Base-by-base conservation (phyloP, 2,113 vertebrate species). In the Tursiops truncatus region DNA sequence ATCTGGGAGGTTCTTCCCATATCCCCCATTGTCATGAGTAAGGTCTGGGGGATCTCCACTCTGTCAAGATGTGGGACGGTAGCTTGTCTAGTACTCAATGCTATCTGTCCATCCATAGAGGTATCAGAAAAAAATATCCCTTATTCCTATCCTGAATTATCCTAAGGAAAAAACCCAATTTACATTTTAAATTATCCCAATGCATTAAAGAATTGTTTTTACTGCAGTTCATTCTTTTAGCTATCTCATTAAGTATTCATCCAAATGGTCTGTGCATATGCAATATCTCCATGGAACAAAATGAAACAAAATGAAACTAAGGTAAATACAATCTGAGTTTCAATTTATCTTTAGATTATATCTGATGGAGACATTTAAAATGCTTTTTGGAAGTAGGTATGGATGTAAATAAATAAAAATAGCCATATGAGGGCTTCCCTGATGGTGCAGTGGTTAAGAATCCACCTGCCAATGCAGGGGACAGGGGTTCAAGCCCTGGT, bases 391-490 rank as follows among this genome's bases (percentile, higher is more conserved):
- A 98, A 91, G 62, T 58, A 89, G n/a, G 14, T 62, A 62, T 74
- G 41, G 21, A 88, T 74, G 68, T 68, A 95, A 95, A 86, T 77
- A 93, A 97, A 92, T 63, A 88, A 95, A 74, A 85, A 85, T 81
- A 58, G 44, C 60, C n/a, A 44, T 84, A 68, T 95, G 21, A 33
- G 53, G 53, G 17, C 15, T 53, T 53, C 53, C 53, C 53, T 53
- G 53, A 17, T 17, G 53, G 53, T 1, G 1, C 53, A 18, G 53
- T 53, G 15, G 15, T 53, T 53, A 53, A 53, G 53, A 53, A 53
- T 53, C 53, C 53, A 17, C 50, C 50, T 53, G 50, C 50, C 50
- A 53, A 5, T 53, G 50, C 50, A 53, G 50, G 50, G 50, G 50
- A 53, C 15, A 53, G 5, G 50, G 50, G 50, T 53, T 53, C 50